Percentiles rank a stretch among this genome's conserved stretches.
These are phyloP conservation scores for Styela clava DNA, from an alignment of 23 tunicate species.

Conservation along the genomic window DNA sequence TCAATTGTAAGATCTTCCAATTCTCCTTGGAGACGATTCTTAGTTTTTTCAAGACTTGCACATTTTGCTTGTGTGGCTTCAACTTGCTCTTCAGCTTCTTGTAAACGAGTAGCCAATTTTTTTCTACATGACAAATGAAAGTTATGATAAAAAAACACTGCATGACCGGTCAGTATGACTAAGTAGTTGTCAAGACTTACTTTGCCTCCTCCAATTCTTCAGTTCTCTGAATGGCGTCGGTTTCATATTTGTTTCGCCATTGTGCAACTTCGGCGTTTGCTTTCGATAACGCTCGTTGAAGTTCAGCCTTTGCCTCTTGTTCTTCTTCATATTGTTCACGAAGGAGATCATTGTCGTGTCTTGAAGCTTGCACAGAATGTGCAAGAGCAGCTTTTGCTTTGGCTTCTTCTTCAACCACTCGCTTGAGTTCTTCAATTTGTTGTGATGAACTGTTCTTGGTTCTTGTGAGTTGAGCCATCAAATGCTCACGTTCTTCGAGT, in stretches of 20 bases:
- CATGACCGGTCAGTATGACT: too few species aligned
- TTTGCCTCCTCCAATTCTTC: conserved; percentile 78
- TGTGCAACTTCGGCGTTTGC: conserved; percentile 91
- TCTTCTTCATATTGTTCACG: conserved; percentile 93
- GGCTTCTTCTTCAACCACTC: conserved; percentile 65
- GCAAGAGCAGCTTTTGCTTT: conserved; percentile 33
- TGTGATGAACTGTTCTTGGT: conserved; percentile 49
- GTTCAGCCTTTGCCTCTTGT: conserved; percentile 81
- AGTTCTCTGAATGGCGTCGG: conserved; percentile 90
- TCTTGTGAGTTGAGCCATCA: conserved; percentile 68
- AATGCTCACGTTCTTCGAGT: conserved; percentile 83
- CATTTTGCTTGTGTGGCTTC: conserved; percentile 40
- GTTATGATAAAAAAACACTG: too few species aligned
- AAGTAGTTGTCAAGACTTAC: too few species aligned
- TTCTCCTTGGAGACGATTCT: conserved; percentile 42
- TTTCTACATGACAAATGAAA: conserved; percentile 16
- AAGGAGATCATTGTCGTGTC: conserved; percentile 71
- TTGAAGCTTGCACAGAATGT: conserved; percentile 49
- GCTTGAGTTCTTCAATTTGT: conserved; percentile 82
- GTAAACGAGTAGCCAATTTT: conserved; percentile 34
- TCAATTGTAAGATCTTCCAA: conserved; percentile 32
- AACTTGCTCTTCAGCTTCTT: conserved; percentile 43
- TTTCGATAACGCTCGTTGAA: conserved; percentile 81
- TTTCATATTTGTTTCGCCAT: conserved; percentile 91
- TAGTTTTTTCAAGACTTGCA: conserved; percentile 34